These are phyloP conservation scores for Fabriciana adippe DNA, from an alignment of 2,888 invertebrate genomes.

Conservation along the genomic window DNA sequence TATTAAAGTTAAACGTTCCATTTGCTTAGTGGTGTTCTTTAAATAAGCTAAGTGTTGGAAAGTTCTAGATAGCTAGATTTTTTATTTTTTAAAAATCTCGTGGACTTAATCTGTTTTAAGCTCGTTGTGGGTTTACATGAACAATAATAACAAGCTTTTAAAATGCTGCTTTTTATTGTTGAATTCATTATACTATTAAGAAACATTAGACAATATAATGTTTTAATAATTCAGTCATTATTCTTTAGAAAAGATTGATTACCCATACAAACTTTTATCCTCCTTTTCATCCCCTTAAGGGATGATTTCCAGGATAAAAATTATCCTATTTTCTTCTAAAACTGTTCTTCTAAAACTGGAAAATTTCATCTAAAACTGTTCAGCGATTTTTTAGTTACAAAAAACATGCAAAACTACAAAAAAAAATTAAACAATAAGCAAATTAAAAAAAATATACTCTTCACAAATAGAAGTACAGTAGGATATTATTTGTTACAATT, in stretches of 20 bases:
- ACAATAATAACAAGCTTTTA: constrained; percentile 1
- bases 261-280: no score
- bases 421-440: no score
- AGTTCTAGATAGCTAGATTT: background rate
- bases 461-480: no score
- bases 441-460: no score
- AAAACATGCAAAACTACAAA: no score
- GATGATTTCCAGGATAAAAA: no score
- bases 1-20: constrained; percentile 35
- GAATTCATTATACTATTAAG: background rate
- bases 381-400: no score
- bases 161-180: background rate
- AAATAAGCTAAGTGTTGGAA: constrained; percentile 24
- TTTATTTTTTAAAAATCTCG: background rate
- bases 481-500: no score
- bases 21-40: constrained; percentile 16
- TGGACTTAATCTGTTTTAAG: constrained; percentile 1
- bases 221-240: background rate
- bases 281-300: no score
- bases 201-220: background rate
- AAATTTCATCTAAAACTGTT: no score
- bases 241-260: background rate
- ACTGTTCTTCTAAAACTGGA: no score
- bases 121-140: background rate
- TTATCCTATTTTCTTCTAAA: no score